These are phyloP conservation scores for Daubentonia madagascariensis DNA, from an alignment of 2,113 vertebrate genomes.

Conservation along the genomic window DNA sequence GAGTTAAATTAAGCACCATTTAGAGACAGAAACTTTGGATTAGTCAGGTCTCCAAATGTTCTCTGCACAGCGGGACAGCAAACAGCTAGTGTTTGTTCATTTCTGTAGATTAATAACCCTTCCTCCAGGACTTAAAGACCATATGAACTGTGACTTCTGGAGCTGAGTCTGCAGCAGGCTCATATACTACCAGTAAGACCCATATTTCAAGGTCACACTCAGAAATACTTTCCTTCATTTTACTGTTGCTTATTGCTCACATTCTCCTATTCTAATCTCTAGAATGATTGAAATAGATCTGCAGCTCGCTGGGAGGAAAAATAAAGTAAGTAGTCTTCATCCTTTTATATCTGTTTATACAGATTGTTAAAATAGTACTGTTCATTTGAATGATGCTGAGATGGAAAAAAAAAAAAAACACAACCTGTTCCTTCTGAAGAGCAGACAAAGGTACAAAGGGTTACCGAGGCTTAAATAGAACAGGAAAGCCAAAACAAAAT, in stretches of 20 bases:
- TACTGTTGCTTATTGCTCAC: not conserved
- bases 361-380: not conserved
- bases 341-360: not conserved
- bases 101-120: slow-evolving; percentile 4
- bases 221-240: not conserved
- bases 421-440: slow-evolving; percentile 18
- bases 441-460: not conserved
- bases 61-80: slow-evolving; percentile 28
- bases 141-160: not conserved
- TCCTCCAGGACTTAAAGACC: not conserved
- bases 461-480: not conserved
- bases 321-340: not conserved
- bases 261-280: not conserved
- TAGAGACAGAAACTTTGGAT: slow-evolving; percentile 36
- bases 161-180: not conserved
- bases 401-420: not conserved
- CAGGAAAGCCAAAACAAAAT: not conserved
- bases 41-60: slow-evolving; percentile 3
- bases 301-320: not conserved
- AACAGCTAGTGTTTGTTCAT: slow-evolving; percentile 9
- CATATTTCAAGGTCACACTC: not conserved
- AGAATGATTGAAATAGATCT: not conserved
- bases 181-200: not conserved
- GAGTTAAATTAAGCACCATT: slow-evolving; percentile 7
- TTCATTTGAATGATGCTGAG: not conserved